phyloP scores from a whole-genome alignment of 2,888 invertebrate species.

The Agrochola circellaris region DNA sequence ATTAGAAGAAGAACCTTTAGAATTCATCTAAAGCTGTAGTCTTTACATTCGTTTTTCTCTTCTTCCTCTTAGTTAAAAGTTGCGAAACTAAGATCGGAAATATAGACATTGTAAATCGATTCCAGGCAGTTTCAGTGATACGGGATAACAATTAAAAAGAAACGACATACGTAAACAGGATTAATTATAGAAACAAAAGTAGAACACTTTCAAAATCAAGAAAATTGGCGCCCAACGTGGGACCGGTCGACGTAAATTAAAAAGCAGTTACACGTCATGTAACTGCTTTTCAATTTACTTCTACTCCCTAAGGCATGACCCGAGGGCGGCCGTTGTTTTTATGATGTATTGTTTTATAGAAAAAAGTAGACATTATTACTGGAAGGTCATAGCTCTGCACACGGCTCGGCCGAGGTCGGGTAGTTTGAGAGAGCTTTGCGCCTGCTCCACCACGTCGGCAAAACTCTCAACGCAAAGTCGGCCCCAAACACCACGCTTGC shows the following conservation, averaged over 20 bases:
- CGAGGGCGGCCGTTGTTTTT: not conserved
- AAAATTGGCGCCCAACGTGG: conserved; percentile 40
- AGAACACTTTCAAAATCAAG: not conserved
- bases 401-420: conserved; percentile 94
- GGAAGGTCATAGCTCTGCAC: conserved; percentile 94
- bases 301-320: not conserved
- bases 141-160: not conserved
- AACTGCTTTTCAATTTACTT: conserved; percentile 15
- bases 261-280: too few relatives aligned
- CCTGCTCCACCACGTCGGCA: conserved; percentile 90
- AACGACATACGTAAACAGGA: not conserved
- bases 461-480: conserved; percentile 94
- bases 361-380: conserved; percentile 85
- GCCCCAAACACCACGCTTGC: conserved; percentile 94
- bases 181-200: not conserved
- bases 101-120: not conserved
- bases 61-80: not conserved
- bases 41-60: not conserved
- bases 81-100: not conserved
- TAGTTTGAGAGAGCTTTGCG: conserved; percentile 91
- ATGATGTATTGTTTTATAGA: not conserved
- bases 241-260: not conserved
- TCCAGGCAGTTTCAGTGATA: not conserved
- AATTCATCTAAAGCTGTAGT: not conserved
- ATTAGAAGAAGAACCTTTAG: not conserved